Conservation (phyloP, 53 echinoderm and acorn worm genomes). For the Holothuria leucospilota region DNA sequence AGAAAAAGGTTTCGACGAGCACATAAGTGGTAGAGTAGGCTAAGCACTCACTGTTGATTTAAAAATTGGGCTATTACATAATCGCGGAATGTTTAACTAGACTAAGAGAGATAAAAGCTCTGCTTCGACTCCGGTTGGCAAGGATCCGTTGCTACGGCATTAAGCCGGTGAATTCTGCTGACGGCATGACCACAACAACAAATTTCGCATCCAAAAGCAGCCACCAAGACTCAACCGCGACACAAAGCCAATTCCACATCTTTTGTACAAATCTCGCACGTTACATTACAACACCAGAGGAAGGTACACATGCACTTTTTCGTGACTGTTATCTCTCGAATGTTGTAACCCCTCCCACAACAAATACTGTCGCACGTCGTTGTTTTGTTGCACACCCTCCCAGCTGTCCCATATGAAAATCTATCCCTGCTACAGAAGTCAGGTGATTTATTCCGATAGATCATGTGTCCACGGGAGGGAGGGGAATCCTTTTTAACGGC, state of each 20-base stretch:
- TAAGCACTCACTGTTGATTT: too few species aligned
- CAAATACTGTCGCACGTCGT: slow-evolving; percentile 87
- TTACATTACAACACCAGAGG: slow-evolving; percentile 92
- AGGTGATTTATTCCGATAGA: slow-evolving; percentile 83
- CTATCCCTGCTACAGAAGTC: slow-evolving; percentile 79
- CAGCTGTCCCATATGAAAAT: slow-evolving; percentile 79
- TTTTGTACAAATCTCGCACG: slow-evolving; percentile 76
- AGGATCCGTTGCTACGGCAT: too few species aligned
- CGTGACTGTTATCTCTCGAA: slow-evolving; percentile 71
- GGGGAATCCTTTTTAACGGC: slow-evolving; percentile 41
- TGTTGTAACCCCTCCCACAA: slow-evolving; percentile 97
- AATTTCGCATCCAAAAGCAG: too few species aligned
- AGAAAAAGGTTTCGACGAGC: too few species aligned
- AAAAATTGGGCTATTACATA: too few species aligned
- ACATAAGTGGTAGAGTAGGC: too few species aligned
- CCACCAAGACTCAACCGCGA: not conserved
- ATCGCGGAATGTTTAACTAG: too few species aligned
- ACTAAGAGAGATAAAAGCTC: too few species aligned
- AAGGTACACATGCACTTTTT: slow-evolving; percentile 83
- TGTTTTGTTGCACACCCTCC: slow-evolving; percentile 76
- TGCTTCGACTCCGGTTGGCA: too few species aligned
- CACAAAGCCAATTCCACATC: slow-evolving; percentile 82
- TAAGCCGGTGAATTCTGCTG: too few species aligned
- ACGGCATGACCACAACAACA: too few species aligned
- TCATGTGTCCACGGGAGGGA: slow-evolving; percentile 60